Evolutionary conservation across 2,797 vertebrate genomes (phyloP), one percentile per base, ranked within the genome.

Genomic region (Parambassis ranga): DNA sequence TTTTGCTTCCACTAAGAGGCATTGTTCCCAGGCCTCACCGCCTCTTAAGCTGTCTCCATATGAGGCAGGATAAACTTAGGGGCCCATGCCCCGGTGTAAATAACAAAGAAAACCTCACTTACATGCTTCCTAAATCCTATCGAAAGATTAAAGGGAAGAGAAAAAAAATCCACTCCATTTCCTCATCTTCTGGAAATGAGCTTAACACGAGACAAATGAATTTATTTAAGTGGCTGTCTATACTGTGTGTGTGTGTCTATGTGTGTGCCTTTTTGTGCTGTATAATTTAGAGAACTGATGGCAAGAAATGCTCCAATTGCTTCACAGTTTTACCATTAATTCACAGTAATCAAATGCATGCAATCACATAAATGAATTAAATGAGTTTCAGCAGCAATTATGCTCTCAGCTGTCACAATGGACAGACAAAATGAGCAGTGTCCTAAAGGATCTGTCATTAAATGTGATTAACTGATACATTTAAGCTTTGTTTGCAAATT

Each of bases 61-160:
- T 93, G 92, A 94, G 89, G 89, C 85, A 77, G 89, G 82, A 91
- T 90, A 90, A 89, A 90, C 86, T 92, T 91, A 92, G 91, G 87
- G 88, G 91, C 90, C 90, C 81, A 59, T 89, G 84, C 77, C 69
- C 38, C 44, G 81, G 79, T 87, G 89, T 90, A 90, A 89, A 90
- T 91, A 85, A 92, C 90, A 92, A 91, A 89, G 84, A 86, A 60
- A 86, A 77, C 85, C 75, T 91, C 88, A 91, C 89, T 92, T 90
- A 91, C 88, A 90, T 88, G 91, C 87, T 88, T 85, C 73, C 88
- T 89, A 92, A 92, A 92, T 92, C 92, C 90, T 67, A 90, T 91
- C 75, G 69, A 69, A 78, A 84, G 82, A 87, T 86, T 79, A 90
- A 90, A 86, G 82, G 81, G 56, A 42, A 59, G 51, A 44, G 61